Evolutionary conservation across 2,797 vertebrate species (phyloP).

Genomic region (Lepus townsendii): DNA sequence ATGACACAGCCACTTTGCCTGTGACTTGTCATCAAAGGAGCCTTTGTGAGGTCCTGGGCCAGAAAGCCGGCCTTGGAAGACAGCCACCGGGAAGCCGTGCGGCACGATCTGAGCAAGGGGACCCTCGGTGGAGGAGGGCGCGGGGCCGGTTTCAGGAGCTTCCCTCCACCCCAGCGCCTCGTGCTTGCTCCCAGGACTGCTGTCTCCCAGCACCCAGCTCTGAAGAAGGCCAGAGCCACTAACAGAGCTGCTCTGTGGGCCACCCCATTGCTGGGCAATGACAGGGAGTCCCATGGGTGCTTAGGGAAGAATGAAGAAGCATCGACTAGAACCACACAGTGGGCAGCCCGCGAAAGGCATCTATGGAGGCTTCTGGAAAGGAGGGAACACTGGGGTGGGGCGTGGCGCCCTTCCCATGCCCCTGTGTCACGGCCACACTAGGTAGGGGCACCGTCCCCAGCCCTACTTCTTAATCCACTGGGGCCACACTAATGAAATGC

Average conservation of each 20-base stretch:
- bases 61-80: conserved; percentile 65
- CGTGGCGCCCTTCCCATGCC: background rate
- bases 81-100: conserved; percentile 45
- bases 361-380: background rate
- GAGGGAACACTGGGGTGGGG: too few relatives aligned
- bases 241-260: background rate
- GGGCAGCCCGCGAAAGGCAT: background rate
- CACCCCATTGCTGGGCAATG: background rate
- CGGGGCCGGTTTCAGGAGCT: background rate
- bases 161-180: background rate
- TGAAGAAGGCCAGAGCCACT: background rate
- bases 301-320: too few relatives aligned
- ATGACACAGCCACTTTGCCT: conserved; percentile 72
- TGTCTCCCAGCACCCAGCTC: background rate
- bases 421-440: background rate
- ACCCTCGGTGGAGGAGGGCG: background rate
- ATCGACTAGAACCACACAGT: too few relatives aligned
- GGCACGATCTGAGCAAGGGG: conserved; percentile 68
- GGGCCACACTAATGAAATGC: background rate
- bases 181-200: too few relatives aligned
- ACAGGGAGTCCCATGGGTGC: too few relatives aligned
- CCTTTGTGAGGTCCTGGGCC: conserved; percentile 74
- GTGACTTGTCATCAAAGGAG: conserved; percentile 76
- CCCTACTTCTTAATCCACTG: background rate
- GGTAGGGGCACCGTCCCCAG: too few relatives aligned